Evolutionary conservation across 2,797 vertebrate genomes (phyloP), one percentile per base, ranked within the genome.

Genomic region (Loriculus beryllinus): DNA sequence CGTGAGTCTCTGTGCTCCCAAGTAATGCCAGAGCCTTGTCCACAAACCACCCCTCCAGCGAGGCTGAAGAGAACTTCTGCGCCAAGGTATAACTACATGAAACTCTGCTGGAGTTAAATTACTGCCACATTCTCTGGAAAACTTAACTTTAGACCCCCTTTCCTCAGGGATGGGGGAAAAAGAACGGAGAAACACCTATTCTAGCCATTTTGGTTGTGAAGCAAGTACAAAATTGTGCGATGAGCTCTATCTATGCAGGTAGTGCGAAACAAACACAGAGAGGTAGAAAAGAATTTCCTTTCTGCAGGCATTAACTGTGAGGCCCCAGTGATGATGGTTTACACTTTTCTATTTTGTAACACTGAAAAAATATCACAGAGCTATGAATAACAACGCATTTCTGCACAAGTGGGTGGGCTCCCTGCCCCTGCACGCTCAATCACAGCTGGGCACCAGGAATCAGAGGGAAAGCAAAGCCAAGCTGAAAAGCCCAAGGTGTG

Each of bases 351-450:
- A 10, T 49, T 64, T 80, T 52, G 70, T 52, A 33, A 57, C 31
- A 49, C 69, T 37, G 62, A 52, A 81, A 74, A 86, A 82, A 17
- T 51, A 76, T 62, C 75, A 67, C 28, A 71, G 31, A 81, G 57
- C 54, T 75, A 51, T 18, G 28, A 89, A 62, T 22, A 87, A 62
- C 49, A 71, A 49, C 57, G n/a, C 29, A 8, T 56, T 94, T 89
- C 67, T 72, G 43, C 28, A 75, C 14, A 21, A 40, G 69, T n/a
- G 68, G 45, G 71, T 62, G 54, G 64, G 60, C 18, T 52, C 35
- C 67, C 9, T 3, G 0, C 4, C 4, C 28, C 4, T 1, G 0
- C 40, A 14, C 47, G 7, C 47, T 56, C 72, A 17, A 15, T 65
- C 62, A 49, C 68, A 63, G 31, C 14, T 0, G 1, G 39, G 51